Base-by-base conservation (phyloP, 2,797 vertebrate genomes). In the Malurus leucopterus region DNA sequence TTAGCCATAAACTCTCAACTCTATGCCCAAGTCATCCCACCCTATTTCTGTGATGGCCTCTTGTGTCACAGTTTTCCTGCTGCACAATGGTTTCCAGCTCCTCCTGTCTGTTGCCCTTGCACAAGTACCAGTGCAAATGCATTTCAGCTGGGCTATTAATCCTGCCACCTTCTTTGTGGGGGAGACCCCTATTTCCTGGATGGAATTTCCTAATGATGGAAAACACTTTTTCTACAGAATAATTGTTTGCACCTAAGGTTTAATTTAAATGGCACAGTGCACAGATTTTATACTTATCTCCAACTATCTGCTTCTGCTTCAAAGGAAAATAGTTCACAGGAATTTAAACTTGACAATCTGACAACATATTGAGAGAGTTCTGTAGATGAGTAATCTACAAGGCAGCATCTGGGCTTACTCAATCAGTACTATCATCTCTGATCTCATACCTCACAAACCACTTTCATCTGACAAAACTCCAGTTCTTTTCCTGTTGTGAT, bases 341-440 rank as follows among this genome's bases (percentile, higher is more conserved):
- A 79, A 8, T 32, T 75, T 24, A 77, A 65, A 74, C 12, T 78
- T 82, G 47, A 44, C 75, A 73, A 46, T 88, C 69, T 86, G 64
- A 84, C 64, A 85, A 49, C 59, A 55, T 77, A 55, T 75, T 87
- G 69, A 68, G 41, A 92, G 49, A 82, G n/a, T 18, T 91, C 46
- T 58, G 59, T 50, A 65, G 64, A 85, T 85, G 54, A 91, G 23
- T 84, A 94, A 92, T 76, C 51, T 78, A 71, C 27, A 58, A 89
- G 43, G 59, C 69, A 90, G 79, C 72, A 85, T 69, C 64, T 93
- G 84, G 43, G 21, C 8, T 85, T 76, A 40, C 32, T 81, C 51
- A 64, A 46, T 84, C 61, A 88, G 7, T 38, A 23, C 43, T 64
- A 55, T 46, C 70, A 53, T 71, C 46, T 87, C 74, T 69, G 62